Conservation (phyloP, 2,797 vertebrate genomes). For the Serranus cabrilla region DNA sequence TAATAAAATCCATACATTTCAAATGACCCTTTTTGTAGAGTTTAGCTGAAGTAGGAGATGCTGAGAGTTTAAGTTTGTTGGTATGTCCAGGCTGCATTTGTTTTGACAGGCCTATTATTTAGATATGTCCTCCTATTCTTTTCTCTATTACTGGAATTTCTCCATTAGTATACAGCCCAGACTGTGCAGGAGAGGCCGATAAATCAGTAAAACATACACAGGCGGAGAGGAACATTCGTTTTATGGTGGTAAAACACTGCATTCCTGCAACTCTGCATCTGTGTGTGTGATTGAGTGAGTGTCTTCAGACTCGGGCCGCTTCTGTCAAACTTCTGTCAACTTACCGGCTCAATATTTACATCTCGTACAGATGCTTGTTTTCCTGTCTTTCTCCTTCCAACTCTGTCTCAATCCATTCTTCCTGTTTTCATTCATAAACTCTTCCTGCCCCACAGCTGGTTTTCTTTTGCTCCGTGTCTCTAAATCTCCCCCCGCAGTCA, state of each 20-base stretch:
- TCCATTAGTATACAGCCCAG: constrained; percentile 26
- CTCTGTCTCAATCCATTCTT: constrained; percentile 71
- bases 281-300: constrained; percentile 31
- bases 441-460: constrained; percentile 67
- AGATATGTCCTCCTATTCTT: constrained; percentile 8
- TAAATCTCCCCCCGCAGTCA: constrained; percentile 38
- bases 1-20: constrained; percentile 43
- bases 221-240: constrained; percentile 32
- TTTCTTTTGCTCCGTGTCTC: constrained; percentile 43
- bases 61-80: constrained; percentile 24
- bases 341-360: constrained; percentile 61
- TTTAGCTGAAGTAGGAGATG: constrained; percentile 10
- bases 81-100: constrained; percentile 29
- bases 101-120: constrained; percentile 46
- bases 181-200: constrained; percentile 1
- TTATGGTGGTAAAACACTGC: constrained; percentile 24
- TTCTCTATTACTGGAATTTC: constrained; percentile 6
- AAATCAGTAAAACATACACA: constrained; percentile 29
- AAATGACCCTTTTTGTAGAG: constrained; percentile 9
- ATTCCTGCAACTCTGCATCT: constrained; percentile 36
- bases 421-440: constrained; percentile 81
- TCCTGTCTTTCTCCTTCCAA: constrained; percentile 61
- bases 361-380: constrained; percentile 70
- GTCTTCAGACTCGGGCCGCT: constrained; percentile 19
- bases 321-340: constrained; percentile 50